Conservation (phyloP, 2,888 invertebrate species). For the Apotomis capreana region DNA sequence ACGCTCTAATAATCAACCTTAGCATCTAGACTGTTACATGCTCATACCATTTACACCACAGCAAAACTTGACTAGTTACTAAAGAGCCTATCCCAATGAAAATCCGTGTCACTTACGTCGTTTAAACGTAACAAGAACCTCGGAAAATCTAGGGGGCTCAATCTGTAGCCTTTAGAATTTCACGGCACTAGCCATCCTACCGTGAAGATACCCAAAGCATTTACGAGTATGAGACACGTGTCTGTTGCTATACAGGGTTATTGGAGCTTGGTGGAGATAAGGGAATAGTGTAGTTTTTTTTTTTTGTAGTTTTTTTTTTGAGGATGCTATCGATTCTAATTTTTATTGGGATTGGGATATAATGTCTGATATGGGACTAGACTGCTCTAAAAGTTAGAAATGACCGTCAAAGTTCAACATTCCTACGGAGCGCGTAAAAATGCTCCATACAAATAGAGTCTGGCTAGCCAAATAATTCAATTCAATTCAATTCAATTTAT, state of each 20-base stretch:
- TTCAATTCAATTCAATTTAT: too few relatives aligned
- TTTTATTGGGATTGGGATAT: too few relatives aligned
- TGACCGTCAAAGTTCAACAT: too few relatives aligned
- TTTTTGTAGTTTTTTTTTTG: too few relatives aligned
- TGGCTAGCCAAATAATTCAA: too few relatives aligned
- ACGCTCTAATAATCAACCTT: too few relatives aligned
- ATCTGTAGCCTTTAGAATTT: slow-evolving; percentile 38
- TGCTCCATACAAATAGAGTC: too few relatives aligned
- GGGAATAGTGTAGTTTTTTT: neutral
- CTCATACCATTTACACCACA: neutral
- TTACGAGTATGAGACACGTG: neutral
- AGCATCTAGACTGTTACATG: neutral
- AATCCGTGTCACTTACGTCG: neutral
- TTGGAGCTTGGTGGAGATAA: neutral
- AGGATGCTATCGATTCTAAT: too few relatives aligned
- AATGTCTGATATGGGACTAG: too few relatives aligned
- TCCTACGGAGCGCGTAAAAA: too few relatives aligned
- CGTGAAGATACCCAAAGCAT: slow-evolving; percentile 30
- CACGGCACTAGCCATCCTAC: slow-evolving; percentile 27
- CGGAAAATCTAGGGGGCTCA: slow-evolving; percentile 29
- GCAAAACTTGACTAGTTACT: too few relatives aligned
- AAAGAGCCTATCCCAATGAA: neutral
- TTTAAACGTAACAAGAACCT: slow-evolving; percentile 18
- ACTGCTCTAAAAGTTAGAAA: too few relatives aligned
- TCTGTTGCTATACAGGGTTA: slow-evolving; percentile 5